Evolutionary conservation across 1,140 invertebrate species (phyloP).

Genomic region (Elymnias hypermnestra): DNA sequence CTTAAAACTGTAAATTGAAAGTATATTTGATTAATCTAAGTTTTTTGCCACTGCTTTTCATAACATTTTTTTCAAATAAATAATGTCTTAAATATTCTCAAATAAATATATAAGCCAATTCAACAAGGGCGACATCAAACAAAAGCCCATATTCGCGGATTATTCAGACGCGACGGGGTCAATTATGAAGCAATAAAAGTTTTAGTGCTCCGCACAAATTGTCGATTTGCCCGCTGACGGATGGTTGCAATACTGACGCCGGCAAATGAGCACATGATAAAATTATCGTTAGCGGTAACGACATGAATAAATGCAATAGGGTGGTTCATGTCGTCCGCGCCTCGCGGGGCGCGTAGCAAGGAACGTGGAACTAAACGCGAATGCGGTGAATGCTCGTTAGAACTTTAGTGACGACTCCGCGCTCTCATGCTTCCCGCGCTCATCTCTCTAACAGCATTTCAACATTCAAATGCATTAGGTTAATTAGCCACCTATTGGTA

Average conservation of each 20-base stretch:
- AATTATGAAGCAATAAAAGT: constrained; percentile 71
- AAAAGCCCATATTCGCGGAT: constrained; percentile 25
- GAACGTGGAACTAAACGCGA: constrained; percentile 28
- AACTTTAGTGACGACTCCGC: constrained; percentile 49
- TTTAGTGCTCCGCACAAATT: constrained; percentile 71
- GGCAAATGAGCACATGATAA: constrained; percentile 77
- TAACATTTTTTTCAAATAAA: too few relatives aligned
- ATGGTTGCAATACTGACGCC: constrained; percentile 69
- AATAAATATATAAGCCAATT: constrained; percentile 6
- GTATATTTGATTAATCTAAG: too few relatives aligned
- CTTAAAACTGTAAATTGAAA: too few relatives aligned
- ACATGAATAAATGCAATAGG: constrained; percentile 77
- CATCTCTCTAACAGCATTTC: not conserved
- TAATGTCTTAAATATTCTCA: not conserved
- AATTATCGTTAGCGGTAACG: constrained; percentile 78
- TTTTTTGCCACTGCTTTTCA: too few relatives aligned
- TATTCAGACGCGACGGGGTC: constrained; percentile 40
- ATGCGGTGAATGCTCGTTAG: constrained; percentile 44
- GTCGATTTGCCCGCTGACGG: constrained; percentile 67
- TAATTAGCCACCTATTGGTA: not conserved
- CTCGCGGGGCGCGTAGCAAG: constrained; percentile 30
- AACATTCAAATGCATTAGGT: not conserved
- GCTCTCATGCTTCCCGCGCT: not conserved
- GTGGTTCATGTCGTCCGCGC: constrained; percentile 44
- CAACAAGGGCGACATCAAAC: constrained; percentile 18